Evolutionary conservation across 2,797 vertebrate species (phyloP), one percentile per base, ranked within the genome.

Genomic region (Octomys mimax): DNA sequence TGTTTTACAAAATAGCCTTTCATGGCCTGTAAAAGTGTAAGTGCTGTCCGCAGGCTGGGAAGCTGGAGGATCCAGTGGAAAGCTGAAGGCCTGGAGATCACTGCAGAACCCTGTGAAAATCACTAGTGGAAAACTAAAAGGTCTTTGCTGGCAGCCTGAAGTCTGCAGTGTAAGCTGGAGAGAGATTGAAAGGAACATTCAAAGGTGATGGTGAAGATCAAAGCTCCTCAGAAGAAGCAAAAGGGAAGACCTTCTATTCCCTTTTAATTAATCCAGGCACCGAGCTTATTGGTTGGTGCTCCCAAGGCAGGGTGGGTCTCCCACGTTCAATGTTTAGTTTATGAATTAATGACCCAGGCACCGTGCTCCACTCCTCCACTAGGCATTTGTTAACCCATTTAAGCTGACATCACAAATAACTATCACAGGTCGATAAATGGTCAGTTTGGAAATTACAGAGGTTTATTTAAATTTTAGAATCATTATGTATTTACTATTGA

Each of bases 401-500:
- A 33, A 91, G 49, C 77, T 88, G 73, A 75, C 42, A 16, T 0
- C 8, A 24, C 39, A 9, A 0, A 12, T 11, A 79, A 70, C 42
- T 28, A 28, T 16, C 39, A 75, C 42, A 14, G 78, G 14, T 66
- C 5, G 8, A n/a, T 62, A 82, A 93, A 28, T 62, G 5, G 33
- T 82, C 7, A 57, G 39, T 13, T 81, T 83, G 59, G 22, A 11
- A 87, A 33, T 77, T 36, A 80, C 36, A 75, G 2, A 88, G 2
- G 5, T 84, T 57, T 84, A 52, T 68, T 95, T 33, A 71, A 88
- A 64, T 85, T 85, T 42, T 94, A 33, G 16, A 81, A 59, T 70
- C 22, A 46, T 2, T 70, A 33, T 66, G 36, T 86, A 73, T 31
- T 28, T 12, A 54, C 28, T 33, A 52, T 49, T 80, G 8, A 46